phyloP scores from a whole-genome alignment of 1,140 invertebrate genomes.

The Brachionus manjavacas region DNA sequence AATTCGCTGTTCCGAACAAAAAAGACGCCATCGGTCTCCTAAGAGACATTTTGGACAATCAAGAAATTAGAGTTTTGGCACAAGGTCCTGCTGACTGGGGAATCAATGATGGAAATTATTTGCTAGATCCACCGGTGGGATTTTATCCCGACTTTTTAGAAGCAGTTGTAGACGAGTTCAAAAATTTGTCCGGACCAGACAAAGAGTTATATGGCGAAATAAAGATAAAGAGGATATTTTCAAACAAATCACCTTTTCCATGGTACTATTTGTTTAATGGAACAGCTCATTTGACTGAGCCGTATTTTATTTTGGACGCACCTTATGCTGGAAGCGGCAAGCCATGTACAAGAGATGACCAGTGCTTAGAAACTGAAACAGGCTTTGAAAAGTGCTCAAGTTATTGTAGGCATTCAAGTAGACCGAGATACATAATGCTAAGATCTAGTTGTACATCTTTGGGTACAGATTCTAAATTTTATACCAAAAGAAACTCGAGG shows the following conservation, averaged over 20 bases:
- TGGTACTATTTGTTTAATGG: conserved; percentile 39
- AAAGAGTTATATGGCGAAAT: conserved; percentile 14
- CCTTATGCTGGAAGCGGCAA: conserved; percentile 3
- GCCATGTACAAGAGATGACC: not conserved
- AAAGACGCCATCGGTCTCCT: not conserved
- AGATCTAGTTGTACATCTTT: conserved; percentile 28
- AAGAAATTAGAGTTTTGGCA: conserved; percentile 2
- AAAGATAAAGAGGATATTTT: not conserved
- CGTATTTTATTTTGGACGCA: conserved; percentile 35
- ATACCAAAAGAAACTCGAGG: conserved; percentile 5
- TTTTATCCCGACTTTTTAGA: conserved; percentile 21
- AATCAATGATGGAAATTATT: conserved; percentile 33
- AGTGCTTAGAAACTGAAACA: not conserved
- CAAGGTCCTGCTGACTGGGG: conserved; percentile 25
- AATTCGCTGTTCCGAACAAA: conserved; percentile 13
- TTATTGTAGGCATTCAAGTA: not conserved
- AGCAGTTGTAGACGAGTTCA: conserved; percentile 21
- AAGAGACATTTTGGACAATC: conserved; percentile 12
- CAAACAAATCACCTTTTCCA: not conserved
- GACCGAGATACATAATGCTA: conserved; percentile 30
- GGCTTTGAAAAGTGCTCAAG: not conserved
- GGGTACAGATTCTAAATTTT: conserved; percentile 37
- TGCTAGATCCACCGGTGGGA: conserved; percentile 13
- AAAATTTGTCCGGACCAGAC: conserved; percentile 28
- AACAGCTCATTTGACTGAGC: conserved; percentile 33